Conservation (phyloP, 2,113 vertebrate species). For the Heterotilapia buettikoferi region DNA sequence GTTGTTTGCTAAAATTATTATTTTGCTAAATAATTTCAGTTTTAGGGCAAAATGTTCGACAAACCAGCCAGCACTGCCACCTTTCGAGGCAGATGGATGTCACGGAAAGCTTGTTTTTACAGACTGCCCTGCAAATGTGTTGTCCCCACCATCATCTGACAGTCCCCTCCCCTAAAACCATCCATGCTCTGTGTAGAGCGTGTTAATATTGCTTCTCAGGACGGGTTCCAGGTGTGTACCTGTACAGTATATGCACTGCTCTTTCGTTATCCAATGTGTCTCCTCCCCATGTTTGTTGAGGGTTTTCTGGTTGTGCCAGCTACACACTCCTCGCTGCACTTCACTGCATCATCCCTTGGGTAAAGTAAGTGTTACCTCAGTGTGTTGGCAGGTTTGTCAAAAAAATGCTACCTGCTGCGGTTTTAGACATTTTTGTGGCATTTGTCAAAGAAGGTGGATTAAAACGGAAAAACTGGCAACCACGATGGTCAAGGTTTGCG, state of each 20-base stretch:
- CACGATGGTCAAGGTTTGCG: accelerated
- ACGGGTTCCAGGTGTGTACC: neutral
- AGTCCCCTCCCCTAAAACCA: neutral
- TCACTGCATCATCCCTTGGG: neutral
- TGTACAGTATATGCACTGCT: neutral
- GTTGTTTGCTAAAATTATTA: neutral
- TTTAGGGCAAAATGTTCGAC: neutral
- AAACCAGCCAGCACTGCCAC: neutral
- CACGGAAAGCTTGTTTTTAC: neutral
- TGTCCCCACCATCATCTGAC: neutral
- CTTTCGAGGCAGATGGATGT: neutral
- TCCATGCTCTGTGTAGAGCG: neutral
- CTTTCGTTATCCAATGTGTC: neutral
- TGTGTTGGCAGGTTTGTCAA: slow-evolving; percentile 5
- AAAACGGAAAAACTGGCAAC: neutral
- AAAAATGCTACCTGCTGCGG: neutral
- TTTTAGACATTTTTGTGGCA: neutral
- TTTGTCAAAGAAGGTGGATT: neutral
- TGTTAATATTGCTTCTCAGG: neutral
- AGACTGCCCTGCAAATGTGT: neutral
- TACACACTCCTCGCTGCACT: neutral
- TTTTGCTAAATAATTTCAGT: neutral
- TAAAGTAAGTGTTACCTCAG: neutral
- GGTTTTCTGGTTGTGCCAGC: neutral
- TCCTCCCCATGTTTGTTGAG: neutral